These are phyloP conservation scores for Phaethornis superciliosus DNA, from an alignment of 2,113 vertebrate genomes.

Conservation along the genomic window DNA sequence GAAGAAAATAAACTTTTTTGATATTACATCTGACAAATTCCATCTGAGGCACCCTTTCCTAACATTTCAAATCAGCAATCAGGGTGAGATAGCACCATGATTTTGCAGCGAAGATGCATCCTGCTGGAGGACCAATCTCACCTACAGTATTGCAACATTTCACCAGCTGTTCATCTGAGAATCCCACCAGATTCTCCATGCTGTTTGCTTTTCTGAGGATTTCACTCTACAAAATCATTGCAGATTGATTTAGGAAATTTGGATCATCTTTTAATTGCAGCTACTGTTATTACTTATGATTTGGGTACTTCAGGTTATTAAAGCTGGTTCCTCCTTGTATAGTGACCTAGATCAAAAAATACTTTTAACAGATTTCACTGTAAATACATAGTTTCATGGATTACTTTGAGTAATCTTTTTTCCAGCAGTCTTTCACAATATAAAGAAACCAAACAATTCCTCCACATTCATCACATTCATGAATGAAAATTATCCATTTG, in stretches of 20 bases:
- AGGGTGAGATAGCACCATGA: accelerated
- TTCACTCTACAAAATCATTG: background rate
- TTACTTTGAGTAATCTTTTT: background rate
- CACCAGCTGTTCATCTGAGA: background rate
- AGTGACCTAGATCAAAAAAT: background rate
- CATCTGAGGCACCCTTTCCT: background rate
- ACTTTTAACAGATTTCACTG: background rate
- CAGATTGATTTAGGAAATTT: background rate
- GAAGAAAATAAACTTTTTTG: background rate
- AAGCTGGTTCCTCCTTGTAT: background rate
- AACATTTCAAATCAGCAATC: background rate
- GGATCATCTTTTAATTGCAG: background rate
- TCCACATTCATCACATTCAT: background rate
- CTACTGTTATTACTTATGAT: background rate
- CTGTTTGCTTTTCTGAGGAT: background rate
- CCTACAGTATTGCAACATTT: background rate
- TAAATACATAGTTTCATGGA: background rate
- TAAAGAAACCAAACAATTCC: background rate
- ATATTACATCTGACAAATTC: background rate
- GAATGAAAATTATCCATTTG: background rate
- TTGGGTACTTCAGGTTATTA: background rate
- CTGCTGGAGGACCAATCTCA: background rate
- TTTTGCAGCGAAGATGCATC: background rate
- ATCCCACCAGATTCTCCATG: background rate
- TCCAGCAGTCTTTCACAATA: background rate